Conservation (phyloP, 2,113 vertebrate species). For the Urocolius indicus region DNA sequence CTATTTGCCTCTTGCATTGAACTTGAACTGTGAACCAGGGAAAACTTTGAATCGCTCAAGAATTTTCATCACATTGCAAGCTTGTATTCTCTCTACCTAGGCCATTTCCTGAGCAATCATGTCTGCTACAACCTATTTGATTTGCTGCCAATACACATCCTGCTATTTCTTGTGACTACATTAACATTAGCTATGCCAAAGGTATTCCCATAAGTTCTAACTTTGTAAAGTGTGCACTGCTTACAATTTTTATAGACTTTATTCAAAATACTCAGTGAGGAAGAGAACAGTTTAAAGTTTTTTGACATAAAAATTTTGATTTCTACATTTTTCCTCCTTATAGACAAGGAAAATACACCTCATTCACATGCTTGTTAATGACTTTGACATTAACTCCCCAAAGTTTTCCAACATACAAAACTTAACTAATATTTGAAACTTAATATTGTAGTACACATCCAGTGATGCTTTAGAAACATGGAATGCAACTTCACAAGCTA, state of each 20-base stretch:
- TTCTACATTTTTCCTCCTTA: rapidly evolving
- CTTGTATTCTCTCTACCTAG: neutral
- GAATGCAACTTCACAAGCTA: rapidly evolving
- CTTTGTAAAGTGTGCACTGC: neutral
- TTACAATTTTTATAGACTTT: neutral
- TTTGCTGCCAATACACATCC: neutral
- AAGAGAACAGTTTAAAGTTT: neutral
- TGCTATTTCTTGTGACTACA: neutral
- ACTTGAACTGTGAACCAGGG: neutral
- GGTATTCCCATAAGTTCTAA: neutral
- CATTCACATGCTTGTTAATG: neutral
- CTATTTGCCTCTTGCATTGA: neutral
- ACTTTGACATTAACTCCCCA: neutral
- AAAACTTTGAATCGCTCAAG: neutral
- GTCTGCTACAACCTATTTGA: neutral
- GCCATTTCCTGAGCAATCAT: neutral
- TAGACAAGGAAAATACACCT: neutral
- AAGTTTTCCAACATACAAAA: neutral
- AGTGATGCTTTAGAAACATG: neutral
- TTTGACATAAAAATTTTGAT: neutral
- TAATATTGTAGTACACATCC: neutral
- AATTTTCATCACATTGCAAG: neutral
- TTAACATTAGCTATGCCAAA: neutral
- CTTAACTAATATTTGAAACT: neutral
- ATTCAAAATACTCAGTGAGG: neutral